Base-by-base conservation (phyloP, 2,113 vertebrate genomes). In the Ophthalmolycus amberensis region DNA sequence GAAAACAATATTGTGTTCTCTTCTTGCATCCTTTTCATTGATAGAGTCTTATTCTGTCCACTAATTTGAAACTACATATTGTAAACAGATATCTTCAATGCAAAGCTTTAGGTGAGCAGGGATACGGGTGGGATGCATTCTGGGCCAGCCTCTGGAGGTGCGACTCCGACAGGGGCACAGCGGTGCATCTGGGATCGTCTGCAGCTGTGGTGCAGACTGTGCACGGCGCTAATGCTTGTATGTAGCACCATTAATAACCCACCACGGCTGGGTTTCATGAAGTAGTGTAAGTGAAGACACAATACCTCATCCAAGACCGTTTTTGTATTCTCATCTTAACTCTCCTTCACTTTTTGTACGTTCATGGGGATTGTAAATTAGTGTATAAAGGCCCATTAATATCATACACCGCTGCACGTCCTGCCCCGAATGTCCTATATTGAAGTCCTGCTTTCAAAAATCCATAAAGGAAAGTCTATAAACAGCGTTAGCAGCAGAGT, bases 31-130 rank as follows among this genome's bases (percentile, higher is more conserved):
- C 29, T 58, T 77, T 74, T 50, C 40, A 37, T 62, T 77, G 50
- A 81, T 46, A 25, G 18, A 25, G 7, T 77, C 65, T 72, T 80
- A 85, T 80, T 78, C 73, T 75, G 37, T 63, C 50, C 78, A 80
- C 59, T 64, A 44, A 72, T 75, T 78, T 75, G 20, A 85, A 88
- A 83, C 66, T 37, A 66, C 37, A 54, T 58, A 10, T 5, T 42
- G 12, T 42, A 59, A 77, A 77, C 38, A 76, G 64, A 50, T 8
- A 46, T 25, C 4, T n/a, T 25, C 3, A 16, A 18, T 29, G 8
- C 7, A 7, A n/a, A 66, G 9, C 32, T 44, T 25, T 16, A 20
- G 60, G n/a, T 58, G 25, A 66, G 62, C n/a, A 54, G 46, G 18
- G 42, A 14, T 42, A 10, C 22, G 27, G 12, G 9, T 50, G 10